Percentiles rank a stretch among this genome's conserved stretches.
phyloP scores from a whole-genome alignment of 2,888 invertebrate genomes.

The Agrochola circellaris region DNA sequence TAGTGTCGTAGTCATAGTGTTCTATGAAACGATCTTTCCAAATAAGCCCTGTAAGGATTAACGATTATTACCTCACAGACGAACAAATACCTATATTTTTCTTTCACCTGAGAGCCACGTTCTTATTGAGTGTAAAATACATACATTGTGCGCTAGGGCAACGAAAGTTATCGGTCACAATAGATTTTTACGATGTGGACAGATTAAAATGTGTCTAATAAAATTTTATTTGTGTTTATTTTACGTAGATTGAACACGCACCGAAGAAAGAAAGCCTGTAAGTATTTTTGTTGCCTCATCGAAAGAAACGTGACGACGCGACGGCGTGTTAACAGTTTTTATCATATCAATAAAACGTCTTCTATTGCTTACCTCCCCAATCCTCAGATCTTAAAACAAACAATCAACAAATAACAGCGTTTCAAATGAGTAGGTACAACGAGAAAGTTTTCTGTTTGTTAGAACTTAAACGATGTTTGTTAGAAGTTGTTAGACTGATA shows the following conservation, averaged over 20 bases:
- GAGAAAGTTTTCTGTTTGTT: conserved; percentile 35
- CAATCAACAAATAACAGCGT: conserved; percentile 20
- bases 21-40: not conserved
- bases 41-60: too few species aligned
- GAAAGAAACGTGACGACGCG: conserved; percentile 1
- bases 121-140: not conserved
- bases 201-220: not conserved
- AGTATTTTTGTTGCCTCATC: not conserved
- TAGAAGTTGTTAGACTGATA: conserved; percentile 8
- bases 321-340: not conserved
- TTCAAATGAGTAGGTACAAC: conserved; percentile 2
- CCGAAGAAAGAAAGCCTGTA: not conserved
- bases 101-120: not conserved
- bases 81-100: not conserved
- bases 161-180: not conserved
- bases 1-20: not conserved
- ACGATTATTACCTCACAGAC: not conserved
- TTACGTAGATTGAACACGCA: not conserved
- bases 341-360: not conserved
- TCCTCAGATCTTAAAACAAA: not conserved
- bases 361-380: not conserved
- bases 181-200: not conserved
- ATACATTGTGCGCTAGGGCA: not conserved
- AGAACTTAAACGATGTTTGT: conserved; percentile 23
- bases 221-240: conserved; percentile 4